phyloP scores from a whole-genome alignment of 2,113 vertebrate genomes.

The Chloroceryle aenea region DNA sequence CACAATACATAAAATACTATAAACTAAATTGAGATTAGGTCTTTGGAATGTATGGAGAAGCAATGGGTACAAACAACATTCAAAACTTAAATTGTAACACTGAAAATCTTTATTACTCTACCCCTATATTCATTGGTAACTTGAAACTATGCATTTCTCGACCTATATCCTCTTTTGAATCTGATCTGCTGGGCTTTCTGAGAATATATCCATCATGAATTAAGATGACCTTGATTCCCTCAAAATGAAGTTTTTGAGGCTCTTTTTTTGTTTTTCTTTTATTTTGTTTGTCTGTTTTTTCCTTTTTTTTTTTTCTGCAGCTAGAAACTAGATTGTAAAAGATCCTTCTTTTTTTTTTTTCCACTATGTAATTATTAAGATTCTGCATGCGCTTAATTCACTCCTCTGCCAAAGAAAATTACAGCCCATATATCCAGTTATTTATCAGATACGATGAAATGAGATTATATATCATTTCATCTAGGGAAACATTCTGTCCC shows the following conservation, averaged over 20 bases:
- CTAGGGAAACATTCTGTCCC: not conserved
- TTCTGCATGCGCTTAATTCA: not conserved
- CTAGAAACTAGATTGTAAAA: too few relatives aligned
- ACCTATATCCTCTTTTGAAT: not conserved
- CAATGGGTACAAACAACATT: not conserved
- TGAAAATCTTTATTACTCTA: not conserved
- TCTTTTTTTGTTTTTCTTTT: not conserved
- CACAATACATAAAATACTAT: not conserved
- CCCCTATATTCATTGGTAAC: accelerated
- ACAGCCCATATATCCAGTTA: not conserved
- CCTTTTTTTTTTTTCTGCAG: not conserved
- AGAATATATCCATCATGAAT: not conserved
- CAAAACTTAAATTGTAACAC: not conserved
- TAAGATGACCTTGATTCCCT: not conserved
- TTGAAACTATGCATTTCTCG: not conserved
- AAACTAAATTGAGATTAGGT: not conserved
- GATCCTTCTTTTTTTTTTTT: too few relatives aligned
- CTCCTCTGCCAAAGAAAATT: not conserved
- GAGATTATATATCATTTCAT: not conserved
- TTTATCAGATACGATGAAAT: not conserved
- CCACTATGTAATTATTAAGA: too few relatives aligned
- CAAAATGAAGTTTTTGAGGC: not conserved
- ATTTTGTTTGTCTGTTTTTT: not conserved
- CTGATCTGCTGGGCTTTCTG: not conserved
- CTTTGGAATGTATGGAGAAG: not conserved